Base-by-base conservation (phyloP, 2,113 vertebrate species). In the Cynopterus brachyotis region DNA sequence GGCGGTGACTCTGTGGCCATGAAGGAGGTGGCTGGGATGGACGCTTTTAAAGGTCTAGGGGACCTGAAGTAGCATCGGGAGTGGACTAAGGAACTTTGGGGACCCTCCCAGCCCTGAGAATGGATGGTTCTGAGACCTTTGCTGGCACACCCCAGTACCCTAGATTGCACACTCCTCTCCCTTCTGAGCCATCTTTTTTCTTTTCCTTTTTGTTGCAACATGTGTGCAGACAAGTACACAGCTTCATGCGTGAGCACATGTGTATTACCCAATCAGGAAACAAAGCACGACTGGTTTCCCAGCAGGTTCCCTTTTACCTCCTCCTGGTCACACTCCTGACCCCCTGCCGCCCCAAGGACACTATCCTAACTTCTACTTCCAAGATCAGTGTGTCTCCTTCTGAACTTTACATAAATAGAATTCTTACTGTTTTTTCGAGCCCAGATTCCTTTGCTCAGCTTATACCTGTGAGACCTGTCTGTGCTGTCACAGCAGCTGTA, bases 201-300 rank as follows among this genome's bases (percentile, higher is more conserved):
- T 64, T 76, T 70, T 6, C 30, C 37, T 83, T 55, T 57, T 15
- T 59, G 26, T 64, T 57, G 62, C 22, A 20, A 2, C 57, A 8
- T n/a, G 8, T 2, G 0, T 19, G 19, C 37, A 26, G 45, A 64
- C 28, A 0, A 3, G 20, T 0, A 11, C 16, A 19, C 30, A 37
- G n/a, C 50, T 7, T 32, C 1, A 2, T 53, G 24, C 5, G 62
- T 16, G 24, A 26, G 9, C 50, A 47, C 0, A 0, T 15, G 28
- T 3, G 35, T 16, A 37, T 19, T 9, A 32, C 11, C 47, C 12
- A 3, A 1, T 45, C 69, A 35, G 26, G 82, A 45, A 83, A 17
- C 6, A 5, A 15, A 62, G 50, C 30, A 0, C 47, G 13, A 11
- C 37, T 26, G 10, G 30, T 16, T 6, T 53, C 40, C 26, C 0